phyloP scores from a whole-genome alignment of 2,888 invertebrate genomes.

The Liodrosophila aerea region DNA sequence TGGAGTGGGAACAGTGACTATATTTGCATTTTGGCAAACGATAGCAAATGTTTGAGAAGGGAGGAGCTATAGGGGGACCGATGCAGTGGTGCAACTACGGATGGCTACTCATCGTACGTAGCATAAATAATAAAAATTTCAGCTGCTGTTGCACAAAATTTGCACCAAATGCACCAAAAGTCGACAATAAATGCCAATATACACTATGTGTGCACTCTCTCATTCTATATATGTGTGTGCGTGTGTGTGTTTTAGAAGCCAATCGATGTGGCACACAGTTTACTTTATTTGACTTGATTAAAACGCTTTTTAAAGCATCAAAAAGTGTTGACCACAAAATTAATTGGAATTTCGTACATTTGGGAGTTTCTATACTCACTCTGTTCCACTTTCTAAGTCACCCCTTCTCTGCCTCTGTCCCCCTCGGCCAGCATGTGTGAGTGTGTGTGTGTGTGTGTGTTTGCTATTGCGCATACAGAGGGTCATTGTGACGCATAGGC shows the following conservation, averaged over 20 bases:
- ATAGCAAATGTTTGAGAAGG: slow-evolving; percentile 8
- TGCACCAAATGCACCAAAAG: slow-evolving; percentile 64
- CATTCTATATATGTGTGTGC: slow-evolving; percentile 8
- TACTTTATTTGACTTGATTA: slow-evolving; percentile 73
- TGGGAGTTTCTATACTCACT: slow-evolving; percentile 45
- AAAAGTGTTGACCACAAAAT: slow-evolving; percentile 68
- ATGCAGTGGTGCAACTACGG: background rate
- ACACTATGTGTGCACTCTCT: slow-evolving; percentile 14
- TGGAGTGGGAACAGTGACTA: background rate
- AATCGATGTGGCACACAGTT: slow-evolving; percentile 56
- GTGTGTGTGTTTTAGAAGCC: slow-evolving; percentile 24
- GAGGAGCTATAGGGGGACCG: background rate
- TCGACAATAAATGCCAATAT: slow-evolving; percentile 45
- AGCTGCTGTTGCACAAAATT: slow-evolving; percentile 71
- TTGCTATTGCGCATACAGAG: background rate
- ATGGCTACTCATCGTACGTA: slow-evolving; percentile 5
- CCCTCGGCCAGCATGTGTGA: slow-evolving; percentile 7
- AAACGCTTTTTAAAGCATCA: slow-evolving; percentile 68
- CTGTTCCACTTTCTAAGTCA: background rate
- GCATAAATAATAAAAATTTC: slow-evolving; percentile 67
- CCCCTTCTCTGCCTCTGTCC: background rate
- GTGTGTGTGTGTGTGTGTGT: slow-evolving; percentile 11
- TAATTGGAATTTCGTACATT: slow-evolving; percentile 72
- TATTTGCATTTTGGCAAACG: slow-evolving; percentile 65
- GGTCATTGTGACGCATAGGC: slow-evolving; percentile 10